Conservation (phyloP, 1,140 invertebrate genomes). For the Heliothis virescens region DNA sequence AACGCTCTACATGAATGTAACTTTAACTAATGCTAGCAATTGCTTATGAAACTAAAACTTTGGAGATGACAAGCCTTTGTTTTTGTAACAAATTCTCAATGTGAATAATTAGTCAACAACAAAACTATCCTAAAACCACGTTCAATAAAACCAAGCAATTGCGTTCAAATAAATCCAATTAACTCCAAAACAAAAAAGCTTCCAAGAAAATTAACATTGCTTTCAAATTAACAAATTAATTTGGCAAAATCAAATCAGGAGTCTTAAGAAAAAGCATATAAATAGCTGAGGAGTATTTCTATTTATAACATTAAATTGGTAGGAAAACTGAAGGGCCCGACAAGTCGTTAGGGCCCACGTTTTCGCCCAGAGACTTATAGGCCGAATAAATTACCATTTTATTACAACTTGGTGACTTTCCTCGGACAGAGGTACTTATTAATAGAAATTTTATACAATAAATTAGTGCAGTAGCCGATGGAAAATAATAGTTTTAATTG, state of each 20-base stretch:
- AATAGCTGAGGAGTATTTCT: slow-evolving; percentile 23
- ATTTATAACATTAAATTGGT: slow-evolving; percentile 62
- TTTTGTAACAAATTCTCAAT: no score
- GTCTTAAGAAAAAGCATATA: slow-evolving; percentile 12
- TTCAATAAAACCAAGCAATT: neutral
- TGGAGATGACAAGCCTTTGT: no score
- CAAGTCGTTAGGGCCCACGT: slow-evolving; percentile 62
- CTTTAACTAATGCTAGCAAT: no score
- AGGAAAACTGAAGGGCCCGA: slow-evolving; percentile 62
- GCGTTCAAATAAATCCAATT: neutral
- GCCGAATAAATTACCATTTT: slow-evolving; percentile 70
- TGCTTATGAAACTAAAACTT: no score
- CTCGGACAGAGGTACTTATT: slow-evolving; percentile 62
- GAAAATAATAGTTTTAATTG: no score
- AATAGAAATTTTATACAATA: slow-evolving; percentile 69
- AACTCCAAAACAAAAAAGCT: neutral
- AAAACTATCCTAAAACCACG: no score
- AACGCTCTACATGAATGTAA: no score
- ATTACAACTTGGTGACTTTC: slow-evolving; percentile 53
- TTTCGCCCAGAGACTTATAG: slow-evolving; percentile 58
- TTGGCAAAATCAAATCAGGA: slow-evolving; percentile 19
- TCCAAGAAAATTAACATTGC: neutral
- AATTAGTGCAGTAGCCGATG: slow-evolving; percentile 48
- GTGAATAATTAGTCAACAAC: no score
- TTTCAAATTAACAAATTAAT: slow-evolving; percentile 28